Evolutionary conservation across 2,888 invertebrate genomes (phyloP), one percentile per base, ranked within the genome.

Genomic region (Drosophila meridionalis): DNA sequence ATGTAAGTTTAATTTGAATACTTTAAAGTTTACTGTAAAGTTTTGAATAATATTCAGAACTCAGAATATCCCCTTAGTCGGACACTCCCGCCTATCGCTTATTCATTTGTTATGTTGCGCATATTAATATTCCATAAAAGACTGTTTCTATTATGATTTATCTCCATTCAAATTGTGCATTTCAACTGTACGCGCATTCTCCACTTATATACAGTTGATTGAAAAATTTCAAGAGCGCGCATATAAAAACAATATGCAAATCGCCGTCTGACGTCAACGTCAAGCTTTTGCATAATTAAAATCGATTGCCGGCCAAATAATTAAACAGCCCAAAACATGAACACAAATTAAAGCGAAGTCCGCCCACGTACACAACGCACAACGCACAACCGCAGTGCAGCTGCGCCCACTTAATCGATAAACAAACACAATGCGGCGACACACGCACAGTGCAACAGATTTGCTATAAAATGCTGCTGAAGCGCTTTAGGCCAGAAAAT

Each of bases 241-340:
- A n/a, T 47, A n/a, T n/a, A n/a, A 8, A 43, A 38, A 34, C 32
- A 57, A 14, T 30, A 56, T 45, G 28, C 8, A 56, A 74, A 59
- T 40, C 26, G 20, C 47, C 34, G 36, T 12, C 9, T 75, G 75
- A 60, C 67, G 66, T 75, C 61, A 56, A 60, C 67, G 66, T 75
- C 61, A 56, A 62, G 14, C 59, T 11, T 67, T 58, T 66, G 72
- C 72, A 76, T 78, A 63, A 78, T 76, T 78, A 69, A 76, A 72
- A 69, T 61, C 66, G 50, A 32, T 48, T 70, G 55, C 42, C 57
- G 60, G 52, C 30, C 43, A 50, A 69, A 52, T 69, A 62, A 52
- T 55, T 62, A 59, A 43, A 66, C 55, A 63, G 43, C n/a, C 34
- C 38, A 69, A 69, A 57, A 47, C 67, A 69, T 20, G 47, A 28